Base-by-base conservation (phyloP, 2,113 vertebrate species). In the Tichodroma muraria region DNA sequence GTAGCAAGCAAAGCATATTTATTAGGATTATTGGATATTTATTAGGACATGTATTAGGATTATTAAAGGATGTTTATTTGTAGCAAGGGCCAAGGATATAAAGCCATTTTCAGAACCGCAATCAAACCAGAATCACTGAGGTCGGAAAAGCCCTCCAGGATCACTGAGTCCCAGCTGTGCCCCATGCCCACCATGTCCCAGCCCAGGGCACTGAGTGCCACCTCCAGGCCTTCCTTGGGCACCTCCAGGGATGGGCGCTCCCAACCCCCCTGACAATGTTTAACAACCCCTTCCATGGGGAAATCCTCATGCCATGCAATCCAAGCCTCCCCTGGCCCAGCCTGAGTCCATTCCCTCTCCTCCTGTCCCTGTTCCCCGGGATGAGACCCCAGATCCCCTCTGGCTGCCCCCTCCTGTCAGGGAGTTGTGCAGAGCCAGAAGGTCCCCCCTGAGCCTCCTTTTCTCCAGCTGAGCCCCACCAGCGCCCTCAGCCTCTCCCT, bases 201-300 rank as follows among this genome's bases (percentile, higher is more conserved):
- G 50, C 42, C 42, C 50, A 49, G 66, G 6, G 65, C 47, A 1
- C 38, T n/a, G n/a, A 63, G 40, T 35, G 49, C 8, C 50, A 31
- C 0, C 0, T 9, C 14, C 49, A 35, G 21, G 0, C 1, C 1
- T 31, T 17, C 57, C 65, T 35, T 8, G 40, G 57, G 4, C 42
- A 27, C 14, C 35, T 42, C 21, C 42, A 50, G 25, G 35, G 17
- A 7, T 42, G 42, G 37, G 37, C 0, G 37, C 44, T 50, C 22
- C 59, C 44, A 2, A 65, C 12, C 37, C 44, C 37, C 50, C n/a
- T 63, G 40, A 11, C 42, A 64, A 1, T 5, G 18, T 6, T 13
- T 44, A 19, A 23, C 4, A 35, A 1, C 37, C 27, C 3, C 2
- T 88, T 59, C 68, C 59, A 33, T 6, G 22, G 6, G 6, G 25